A percentile compares a stretch with the other conserved stretches of the same genome.
phyloP scores from a whole-genome alignment of 2,113 vertebrate genomes.

The Bubo bubo region DNA sequence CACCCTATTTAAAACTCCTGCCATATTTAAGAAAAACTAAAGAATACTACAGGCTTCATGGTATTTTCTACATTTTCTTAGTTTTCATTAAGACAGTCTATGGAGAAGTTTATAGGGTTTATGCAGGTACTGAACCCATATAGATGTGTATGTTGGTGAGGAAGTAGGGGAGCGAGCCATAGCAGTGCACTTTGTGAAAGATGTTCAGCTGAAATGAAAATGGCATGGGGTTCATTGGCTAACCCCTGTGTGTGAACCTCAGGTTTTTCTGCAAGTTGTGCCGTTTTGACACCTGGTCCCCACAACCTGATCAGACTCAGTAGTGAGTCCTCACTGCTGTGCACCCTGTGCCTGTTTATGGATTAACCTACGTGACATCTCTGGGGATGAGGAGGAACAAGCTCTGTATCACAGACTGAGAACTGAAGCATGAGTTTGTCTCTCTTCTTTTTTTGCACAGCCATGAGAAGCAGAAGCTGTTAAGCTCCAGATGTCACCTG shows the following conservation, averaged over 20 bases:
- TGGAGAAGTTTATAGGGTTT: not conserved
- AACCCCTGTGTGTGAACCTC: not conserved
- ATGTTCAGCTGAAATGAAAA: not conserved
- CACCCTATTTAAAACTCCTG: not conserved
- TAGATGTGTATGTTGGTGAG: not conserved
- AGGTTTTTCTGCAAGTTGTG: not conserved
- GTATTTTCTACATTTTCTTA: not conserved
- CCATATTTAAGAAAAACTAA: not conserved
- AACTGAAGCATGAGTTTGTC: not conserved
- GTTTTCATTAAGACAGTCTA: not conserved
- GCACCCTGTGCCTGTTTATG: not conserved
- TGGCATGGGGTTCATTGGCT: fast-evolving
- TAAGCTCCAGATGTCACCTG: not conserved
- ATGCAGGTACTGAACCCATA: not conserved
- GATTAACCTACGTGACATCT: not conserved
- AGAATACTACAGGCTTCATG: not conserved
- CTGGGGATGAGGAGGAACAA: not conserved
- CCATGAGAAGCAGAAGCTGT: not conserved
- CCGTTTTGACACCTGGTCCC: not conserved
- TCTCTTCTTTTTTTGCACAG: not conserved
- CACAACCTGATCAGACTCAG: not conserved
- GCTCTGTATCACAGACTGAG: not conserved
- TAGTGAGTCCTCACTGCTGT: not conserved
- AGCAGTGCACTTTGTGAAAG: not conserved
- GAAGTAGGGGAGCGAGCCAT: not conserved